A percentile compares a stretch with the other conserved stretches of the same genome.
These are phyloP conservation scores for Phengaris alcon DNA, from an alignment of 2,888 invertebrate genomes.

Conservation along the genomic window DNA sequence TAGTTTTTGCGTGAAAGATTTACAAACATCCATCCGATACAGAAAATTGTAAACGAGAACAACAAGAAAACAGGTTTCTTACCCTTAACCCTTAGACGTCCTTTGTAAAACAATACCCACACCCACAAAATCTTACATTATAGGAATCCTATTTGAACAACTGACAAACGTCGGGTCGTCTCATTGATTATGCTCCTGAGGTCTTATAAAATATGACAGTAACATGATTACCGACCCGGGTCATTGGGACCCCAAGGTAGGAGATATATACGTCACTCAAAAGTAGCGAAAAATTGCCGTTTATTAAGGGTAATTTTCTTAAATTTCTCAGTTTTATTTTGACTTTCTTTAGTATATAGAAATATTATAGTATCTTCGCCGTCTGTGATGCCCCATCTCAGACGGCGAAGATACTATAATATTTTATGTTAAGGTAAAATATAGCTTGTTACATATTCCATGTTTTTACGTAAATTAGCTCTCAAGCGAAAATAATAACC, in stretches of 20 bases:
- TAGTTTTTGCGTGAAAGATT: background rate
- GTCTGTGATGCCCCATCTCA: too few relatives aligned
- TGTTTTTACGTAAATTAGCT: background rate
- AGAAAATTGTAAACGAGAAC: background rate
- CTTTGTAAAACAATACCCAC: conserved; percentile 1
- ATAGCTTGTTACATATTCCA: background rate
- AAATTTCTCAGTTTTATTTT: too few relatives aligned
- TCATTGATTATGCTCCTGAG: conserved; percentile 10
- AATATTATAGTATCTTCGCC: too few relatives aligned
- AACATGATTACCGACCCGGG: background rate
- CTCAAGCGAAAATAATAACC: background rate
- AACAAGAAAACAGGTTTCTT: background rate
- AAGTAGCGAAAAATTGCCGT: background rate
- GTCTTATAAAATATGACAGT: conserved; percentile 15
- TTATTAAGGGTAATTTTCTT: too few relatives aligned
- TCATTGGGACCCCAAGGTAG: background rate
- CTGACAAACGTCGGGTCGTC: background rate
- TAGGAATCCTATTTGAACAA: conserved; percentile 10
- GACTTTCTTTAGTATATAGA: too few relatives aligned
- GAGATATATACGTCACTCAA: background rate
- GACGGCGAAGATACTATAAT: too few relatives aligned
- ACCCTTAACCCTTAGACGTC: background rate
- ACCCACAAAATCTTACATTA: background rate
- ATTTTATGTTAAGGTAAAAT: too few relatives aligned
- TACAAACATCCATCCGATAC: too few relatives aligned